These are phyloP conservation scores for Chelonia mydas DNA, from an alignment of 2,797 vertebrate genomes.

Conservation along the genomic window DNA sequence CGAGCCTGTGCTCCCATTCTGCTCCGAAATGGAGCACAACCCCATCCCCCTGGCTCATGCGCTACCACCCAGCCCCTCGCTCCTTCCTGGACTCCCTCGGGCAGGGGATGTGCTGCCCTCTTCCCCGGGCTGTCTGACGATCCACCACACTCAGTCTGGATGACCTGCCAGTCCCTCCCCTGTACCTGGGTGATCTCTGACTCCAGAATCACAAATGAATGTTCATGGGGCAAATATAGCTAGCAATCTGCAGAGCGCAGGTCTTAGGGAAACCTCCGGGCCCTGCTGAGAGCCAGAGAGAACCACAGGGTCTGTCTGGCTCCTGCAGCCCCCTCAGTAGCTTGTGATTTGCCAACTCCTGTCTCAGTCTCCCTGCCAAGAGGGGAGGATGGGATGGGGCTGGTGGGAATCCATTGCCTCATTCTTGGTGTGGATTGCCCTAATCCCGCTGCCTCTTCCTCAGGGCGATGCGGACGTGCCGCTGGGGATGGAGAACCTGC, in stretches of 20 bases:
- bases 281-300: background rate
- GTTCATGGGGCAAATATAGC: background rate
- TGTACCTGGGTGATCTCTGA: too few species aligned
- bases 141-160: background rate
- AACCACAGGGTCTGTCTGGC: background rate
- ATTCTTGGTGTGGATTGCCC: background rate
- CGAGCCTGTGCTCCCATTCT: too few species aligned
- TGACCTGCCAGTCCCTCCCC: background rate
- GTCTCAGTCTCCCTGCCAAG: background rate
- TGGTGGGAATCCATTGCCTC: rapidly evolving
- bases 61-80: background rate
- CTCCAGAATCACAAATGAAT: too few species aligned
- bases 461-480: constrained; percentile 81
- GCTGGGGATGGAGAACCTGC: constrained; percentile 86
- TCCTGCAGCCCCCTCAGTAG: background rate
- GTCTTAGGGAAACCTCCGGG: background rate
- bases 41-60: background rate
- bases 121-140: background rate
- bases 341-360: background rate
- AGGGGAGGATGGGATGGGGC: too few species aligned
- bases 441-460: background rate
- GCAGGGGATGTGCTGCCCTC: background rate
- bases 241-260: too few species aligned
- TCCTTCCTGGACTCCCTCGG: background rate
- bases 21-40: background rate